phyloP scores from a whole-genome alignment of 2,113 vertebrate species.

The Kryptolebias marmoratus region DNA sequence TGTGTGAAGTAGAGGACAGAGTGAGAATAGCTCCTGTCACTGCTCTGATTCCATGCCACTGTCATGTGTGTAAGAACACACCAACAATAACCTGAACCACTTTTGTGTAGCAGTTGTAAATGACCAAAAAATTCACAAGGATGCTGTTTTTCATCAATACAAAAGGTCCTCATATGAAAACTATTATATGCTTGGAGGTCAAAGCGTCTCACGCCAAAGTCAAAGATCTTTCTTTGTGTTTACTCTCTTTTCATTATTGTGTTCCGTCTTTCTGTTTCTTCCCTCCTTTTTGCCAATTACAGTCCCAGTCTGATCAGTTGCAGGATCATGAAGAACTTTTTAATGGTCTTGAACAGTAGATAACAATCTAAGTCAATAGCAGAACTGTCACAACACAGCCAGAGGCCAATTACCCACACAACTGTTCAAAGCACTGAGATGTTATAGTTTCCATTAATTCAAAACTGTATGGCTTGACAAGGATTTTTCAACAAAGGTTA shows the following conservation, averaged over 20 bases:
- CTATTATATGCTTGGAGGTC: no score
- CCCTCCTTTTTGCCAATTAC: no score
- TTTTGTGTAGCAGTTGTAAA: no score
- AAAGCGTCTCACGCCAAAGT: not conserved
- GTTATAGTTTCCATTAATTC: not conserved
- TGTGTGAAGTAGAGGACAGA: no score
- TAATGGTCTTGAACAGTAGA: not conserved
- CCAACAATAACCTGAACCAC: no score
- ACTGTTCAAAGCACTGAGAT: not conserved
- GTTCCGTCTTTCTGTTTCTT: not conserved
- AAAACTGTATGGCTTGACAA: not conserved
- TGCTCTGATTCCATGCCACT: no score
- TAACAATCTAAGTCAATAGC: not conserved
- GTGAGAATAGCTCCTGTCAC: no score
- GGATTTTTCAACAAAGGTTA: not conserved
- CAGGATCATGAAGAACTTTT: not conserved
- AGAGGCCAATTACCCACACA: slow-evolving; percentile 7
- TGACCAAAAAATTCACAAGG: no score
- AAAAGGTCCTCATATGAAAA: no score
- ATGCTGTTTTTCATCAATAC: no score
- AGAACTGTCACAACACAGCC: slow-evolving; percentile 13
- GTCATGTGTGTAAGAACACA: no score
- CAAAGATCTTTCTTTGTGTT: not conserved
- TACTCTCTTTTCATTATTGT: not conserved
- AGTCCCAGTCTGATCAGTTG: not conserved